Evolutionary conservation across 2,888 invertebrate genomes (phyloP).

Genomic region (Apamea sordens): DNA sequence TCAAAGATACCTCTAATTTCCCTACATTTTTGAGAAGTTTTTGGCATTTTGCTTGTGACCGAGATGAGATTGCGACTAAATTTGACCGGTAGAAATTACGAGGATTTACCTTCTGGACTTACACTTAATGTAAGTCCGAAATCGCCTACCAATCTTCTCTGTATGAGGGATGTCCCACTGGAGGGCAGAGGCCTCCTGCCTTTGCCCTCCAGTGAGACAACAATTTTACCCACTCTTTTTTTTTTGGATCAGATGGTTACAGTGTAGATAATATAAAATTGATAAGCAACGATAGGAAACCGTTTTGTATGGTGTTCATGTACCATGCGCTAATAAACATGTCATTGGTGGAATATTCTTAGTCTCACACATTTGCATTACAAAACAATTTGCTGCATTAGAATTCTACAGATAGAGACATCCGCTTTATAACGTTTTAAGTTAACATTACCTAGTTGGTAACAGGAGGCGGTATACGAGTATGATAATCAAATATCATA

Average conservation of each 20-base stretch:
- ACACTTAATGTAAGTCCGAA: not conserved
- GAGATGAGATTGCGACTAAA: too few relatives aligned
- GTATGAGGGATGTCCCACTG: not conserved
- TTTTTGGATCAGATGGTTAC: not conserved
- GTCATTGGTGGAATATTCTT: conserved; percentile 19
- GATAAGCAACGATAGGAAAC: not conserved
- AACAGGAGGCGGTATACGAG: not conserved
- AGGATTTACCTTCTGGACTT: not conserved
- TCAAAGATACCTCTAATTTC: too few relatives aligned
- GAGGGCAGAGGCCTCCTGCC: not conserved
- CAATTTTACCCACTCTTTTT: not conserved
- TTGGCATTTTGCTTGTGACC: too few relatives aligned
- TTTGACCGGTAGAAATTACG: too few relatives aligned
- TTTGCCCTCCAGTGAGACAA: not conserved
- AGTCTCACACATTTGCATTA: conserved; percentile 40
- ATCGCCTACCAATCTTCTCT: not conserved
- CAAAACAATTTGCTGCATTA: conserved; percentile 40
- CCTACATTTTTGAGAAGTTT: too few relatives aligned
- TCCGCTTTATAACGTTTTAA: conserved; percentile 40
- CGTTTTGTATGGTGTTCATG: conserved; percentile 8
- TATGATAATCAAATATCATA: not conserved
- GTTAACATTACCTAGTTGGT: conserved; percentile 1
- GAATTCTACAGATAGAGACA: conserved; percentile 49
- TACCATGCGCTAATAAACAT: conserved; percentile 18
- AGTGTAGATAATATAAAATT: not conserved